Evolutionary conservation across 2,113 vertebrate genomes (phyloP).

Genomic region (Aldabrachelys gigantea): DNA sequence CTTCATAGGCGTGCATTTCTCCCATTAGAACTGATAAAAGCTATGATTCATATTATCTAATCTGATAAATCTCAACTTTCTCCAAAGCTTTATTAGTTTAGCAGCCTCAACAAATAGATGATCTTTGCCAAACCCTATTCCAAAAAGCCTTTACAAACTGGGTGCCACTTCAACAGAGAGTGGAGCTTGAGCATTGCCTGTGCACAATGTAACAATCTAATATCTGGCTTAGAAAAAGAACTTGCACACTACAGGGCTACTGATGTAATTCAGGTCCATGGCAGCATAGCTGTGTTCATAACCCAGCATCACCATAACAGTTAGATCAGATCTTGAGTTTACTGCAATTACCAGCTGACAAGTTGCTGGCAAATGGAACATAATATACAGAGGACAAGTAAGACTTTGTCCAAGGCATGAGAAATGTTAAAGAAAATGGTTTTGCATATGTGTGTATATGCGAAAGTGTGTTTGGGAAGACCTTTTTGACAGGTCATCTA

Average conservation of each 20-base stretch:
- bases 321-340: background rate
- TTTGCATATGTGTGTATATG: background rate
- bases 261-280: accelerated
- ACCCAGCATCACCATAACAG: no score
- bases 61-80: background rate
- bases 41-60: accelerated
- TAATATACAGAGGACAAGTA: background rate
- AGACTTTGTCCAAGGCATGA: slow-evolving; percentile 34
- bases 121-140: background rate
- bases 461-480: background rate
- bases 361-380: background rate
- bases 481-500: background rate
- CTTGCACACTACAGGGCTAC: background rate
- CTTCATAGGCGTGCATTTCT: background rate
- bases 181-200: background rate
- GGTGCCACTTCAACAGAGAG: background rate
- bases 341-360: background rate
- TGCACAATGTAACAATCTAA: background rate
- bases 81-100: background rate
- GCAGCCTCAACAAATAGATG: accelerated
- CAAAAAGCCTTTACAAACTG: background rate
- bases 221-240: background rate
- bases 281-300: accelerated
- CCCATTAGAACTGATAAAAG: accelerated
- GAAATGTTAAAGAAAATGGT: slow-evolving; percentile 36